A percentile compares a stretch with the other conserved stretches of the same genome.
Conservation (phyloP, 2,888 invertebrate species). For the Callyntrura guangdongensis region DNA sequence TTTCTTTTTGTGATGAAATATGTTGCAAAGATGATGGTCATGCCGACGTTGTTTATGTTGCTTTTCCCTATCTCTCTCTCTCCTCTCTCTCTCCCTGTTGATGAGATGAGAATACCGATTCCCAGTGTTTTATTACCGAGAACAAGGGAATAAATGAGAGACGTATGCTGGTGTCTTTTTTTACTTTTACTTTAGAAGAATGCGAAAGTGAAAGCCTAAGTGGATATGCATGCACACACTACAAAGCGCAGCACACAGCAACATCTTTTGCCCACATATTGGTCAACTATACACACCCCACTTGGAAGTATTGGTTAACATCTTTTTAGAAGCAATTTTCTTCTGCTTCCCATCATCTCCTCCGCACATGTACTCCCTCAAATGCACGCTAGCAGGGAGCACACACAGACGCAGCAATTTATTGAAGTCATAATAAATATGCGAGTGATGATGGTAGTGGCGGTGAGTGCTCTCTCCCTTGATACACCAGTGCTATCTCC, state of each 20-base stretch:
- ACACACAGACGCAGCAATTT: slow-evolving; percentile 32
- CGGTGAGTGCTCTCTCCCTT: slow-evolving; percentile 52
- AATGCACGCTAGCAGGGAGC: neutral
- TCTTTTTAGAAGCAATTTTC: slow-evolving; percentile 16
- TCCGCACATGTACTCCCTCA: neutral
- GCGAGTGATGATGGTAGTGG: slow-evolving; percentile 53
- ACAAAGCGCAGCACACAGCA: neutral
- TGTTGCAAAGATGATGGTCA: slow-evolving; percentile 45
- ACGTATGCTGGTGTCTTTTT: slow-evolving; percentile 22
- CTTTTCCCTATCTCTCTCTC: slow-evolving; percentile 16
- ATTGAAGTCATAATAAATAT: slow-evolving; percentile 65
- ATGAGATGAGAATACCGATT: slow-evolving; percentile 61
- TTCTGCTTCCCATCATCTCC: neutral
- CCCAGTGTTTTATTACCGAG: slow-evolving; percentile 50
- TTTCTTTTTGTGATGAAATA: slow-evolving; percentile 49
- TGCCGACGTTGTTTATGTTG: slow-evolving; percentile 37
- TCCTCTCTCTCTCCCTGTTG: neutral
- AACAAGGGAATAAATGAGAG: slow-evolving; percentile 56
- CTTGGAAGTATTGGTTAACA: neutral
- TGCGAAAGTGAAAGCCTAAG: neutral
- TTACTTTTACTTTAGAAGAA: slow-evolving; percentile 2
- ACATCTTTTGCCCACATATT: neutral
- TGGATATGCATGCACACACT: neutral
- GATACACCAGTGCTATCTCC: slow-evolving; percentile 47
- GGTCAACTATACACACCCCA: slow-evolving; percentile 30